Evolutionary conservation across 2,113 vertebrate species (phyloP).

Genomic region (Ancistrus triradiatus): DNA sequence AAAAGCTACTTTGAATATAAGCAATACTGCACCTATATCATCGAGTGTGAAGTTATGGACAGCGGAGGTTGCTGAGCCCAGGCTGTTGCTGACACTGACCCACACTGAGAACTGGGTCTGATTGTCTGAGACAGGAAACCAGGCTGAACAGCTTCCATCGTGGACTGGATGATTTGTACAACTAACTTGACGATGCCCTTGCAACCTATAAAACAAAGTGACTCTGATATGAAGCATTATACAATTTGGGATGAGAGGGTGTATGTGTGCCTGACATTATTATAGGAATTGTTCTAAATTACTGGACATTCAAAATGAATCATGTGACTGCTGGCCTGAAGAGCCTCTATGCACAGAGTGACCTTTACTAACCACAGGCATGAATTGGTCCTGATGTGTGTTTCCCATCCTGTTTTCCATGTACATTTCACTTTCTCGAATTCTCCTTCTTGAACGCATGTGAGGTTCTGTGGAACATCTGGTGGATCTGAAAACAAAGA

Average conservation of each 20-base stretch:
- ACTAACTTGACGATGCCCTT: conserved; percentile 3
- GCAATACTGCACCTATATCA: conserved; percentile 62
- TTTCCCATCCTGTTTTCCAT: conserved; percentile 58
- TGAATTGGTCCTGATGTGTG: conserved; percentile 32
- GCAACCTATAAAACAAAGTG: conserved; percentile 52
- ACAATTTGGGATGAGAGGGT: not conserved
- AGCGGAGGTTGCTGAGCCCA: conserved; percentile 46
- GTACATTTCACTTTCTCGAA: conserved; percentile 52
- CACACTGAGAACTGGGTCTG: conserved; percentile 47
- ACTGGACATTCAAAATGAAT: not conserved
- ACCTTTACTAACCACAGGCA: conserved; percentile 52
- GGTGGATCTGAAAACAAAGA: conserved; percentile 57
- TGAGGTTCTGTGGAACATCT: conserved; percentile 52
- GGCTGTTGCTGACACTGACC: conserved; percentile 46
- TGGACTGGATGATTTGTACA: accelerated
- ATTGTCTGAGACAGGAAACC: conserved; percentile 34
- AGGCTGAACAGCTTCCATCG: conserved; percentile 2
- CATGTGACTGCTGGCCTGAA: not conserved
- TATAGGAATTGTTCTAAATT: not conserved
- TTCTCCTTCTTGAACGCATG: conserved; percentile 49
- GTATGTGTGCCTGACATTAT: not conserved
- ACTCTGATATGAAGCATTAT: no score
- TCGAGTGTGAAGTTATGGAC: conserved; percentile 49
- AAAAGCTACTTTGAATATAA: no score
- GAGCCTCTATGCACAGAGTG: not conserved